Conservation (phyloP, 2,797 vertebrate species). For the Sciurus vulgaris region DNA sequence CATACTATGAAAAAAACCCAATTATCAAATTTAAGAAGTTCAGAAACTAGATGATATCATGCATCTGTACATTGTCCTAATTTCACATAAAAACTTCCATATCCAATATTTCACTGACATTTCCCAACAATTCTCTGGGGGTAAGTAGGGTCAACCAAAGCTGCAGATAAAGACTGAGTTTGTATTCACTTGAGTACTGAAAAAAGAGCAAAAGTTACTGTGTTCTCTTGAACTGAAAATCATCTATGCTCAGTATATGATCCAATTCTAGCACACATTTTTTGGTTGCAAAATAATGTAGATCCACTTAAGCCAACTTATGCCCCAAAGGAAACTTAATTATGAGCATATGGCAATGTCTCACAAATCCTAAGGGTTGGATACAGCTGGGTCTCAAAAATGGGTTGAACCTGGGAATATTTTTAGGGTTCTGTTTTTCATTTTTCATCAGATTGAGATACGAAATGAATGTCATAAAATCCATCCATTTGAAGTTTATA, state of each 20-base stretch:
- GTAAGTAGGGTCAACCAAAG: neutral
- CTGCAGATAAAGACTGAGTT: neutral
- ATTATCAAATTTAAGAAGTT: neutral
- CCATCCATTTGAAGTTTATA: neutral
- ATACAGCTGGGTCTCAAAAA: neutral
- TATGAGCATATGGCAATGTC: neutral
- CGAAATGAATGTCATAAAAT: neutral
- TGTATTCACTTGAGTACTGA: neutral
- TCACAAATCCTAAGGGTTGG: neutral
- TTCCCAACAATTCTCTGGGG: neutral
- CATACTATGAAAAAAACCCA: neutral
- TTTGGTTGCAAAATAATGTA: constrained; percentile 1
- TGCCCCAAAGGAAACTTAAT: neutral
- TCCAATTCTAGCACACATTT: neutral
- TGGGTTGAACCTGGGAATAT: neutral
- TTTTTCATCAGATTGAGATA: neutral
- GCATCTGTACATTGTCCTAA: neutral
- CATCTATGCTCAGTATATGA: neutral
- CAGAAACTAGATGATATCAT: neutral
- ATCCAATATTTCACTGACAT: neutral
- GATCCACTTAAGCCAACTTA: neutral
- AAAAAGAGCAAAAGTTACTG: neutral
- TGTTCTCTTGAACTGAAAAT: neutral
- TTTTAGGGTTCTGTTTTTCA: neutral
- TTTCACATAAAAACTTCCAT: neutral